These are phyloP conservation scores for Yponomeuta cagnagella DNA, from an alignment of 2,888 invertebrate genomes.

Conservation along the genomic window DNA sequence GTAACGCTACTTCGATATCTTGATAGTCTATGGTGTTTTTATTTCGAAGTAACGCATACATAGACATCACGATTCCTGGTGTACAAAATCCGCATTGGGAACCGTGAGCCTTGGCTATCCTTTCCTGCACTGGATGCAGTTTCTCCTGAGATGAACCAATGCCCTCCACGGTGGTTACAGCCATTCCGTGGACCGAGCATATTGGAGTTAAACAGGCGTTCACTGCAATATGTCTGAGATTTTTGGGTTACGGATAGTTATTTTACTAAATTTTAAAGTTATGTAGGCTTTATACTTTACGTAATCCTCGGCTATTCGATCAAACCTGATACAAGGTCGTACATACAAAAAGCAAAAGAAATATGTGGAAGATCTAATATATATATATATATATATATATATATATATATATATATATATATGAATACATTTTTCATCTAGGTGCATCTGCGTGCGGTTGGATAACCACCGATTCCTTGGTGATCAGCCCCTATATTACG, in stretches of 20 bases:
- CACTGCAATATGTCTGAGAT: constrained; percentile 83
- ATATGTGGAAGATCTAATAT: too few species aligned
- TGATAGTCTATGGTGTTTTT: constrained; percentile 82
- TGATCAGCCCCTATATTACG: too few species aligned
- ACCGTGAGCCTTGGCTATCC: constrained; percentile 92
- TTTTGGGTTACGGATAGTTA: not conserved
- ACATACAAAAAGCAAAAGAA: too few species aligned
- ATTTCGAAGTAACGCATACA: constrained; percentile 90
- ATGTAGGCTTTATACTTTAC: too few species aligned
- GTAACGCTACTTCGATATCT: constrained; percentile 87
- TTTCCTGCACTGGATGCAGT: constrained; percentile 91
- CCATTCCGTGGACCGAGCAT: constrained; percentile 89
- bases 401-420: too few species aligned
- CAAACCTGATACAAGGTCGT: too few species aligned
- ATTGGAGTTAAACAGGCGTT: constrained; percentile 94
- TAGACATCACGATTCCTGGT: constrained; percentile 97
- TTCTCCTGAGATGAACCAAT: constrained; percentile 87
- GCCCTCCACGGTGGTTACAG: constrained; percentile 95
- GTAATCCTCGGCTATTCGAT: too few species aligned
- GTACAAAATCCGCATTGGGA: constrained; percentile 98
- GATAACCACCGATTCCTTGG: too few species aligned
- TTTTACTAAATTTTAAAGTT: not conserved
- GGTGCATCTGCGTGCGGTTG: too few species aligned
- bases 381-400: too few species aligned
- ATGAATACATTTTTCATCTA: too few species aligned